A percentile compares a stretch with the other conserved stretches of the same genome.
phyloP scores from a whole-genome alignment of 2,797 vertebrate species.

The Allobates femoralis region DNA sequence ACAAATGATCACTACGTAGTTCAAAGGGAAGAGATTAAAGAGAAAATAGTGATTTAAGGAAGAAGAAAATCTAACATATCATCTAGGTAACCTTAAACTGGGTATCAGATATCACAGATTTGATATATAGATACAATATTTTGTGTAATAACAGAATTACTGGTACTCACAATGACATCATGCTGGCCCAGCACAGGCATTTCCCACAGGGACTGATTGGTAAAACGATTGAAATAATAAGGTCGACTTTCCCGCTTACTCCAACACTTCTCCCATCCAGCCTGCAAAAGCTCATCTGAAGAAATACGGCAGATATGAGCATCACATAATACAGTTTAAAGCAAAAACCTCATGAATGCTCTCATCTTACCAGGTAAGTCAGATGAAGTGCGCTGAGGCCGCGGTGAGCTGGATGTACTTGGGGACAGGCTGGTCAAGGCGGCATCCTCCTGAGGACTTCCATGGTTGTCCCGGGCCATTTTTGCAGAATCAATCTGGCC shows the following conservation, averaged over 20 bases:
- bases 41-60: too few species aligned
- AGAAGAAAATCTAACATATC: background rate
- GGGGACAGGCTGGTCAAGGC: slow-evolving; percentile 86
- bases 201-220: slow-evolving; percentile 98
- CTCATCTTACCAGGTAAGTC: slow-evolving; percentile 90
- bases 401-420: slow-evolving; percentile 87
- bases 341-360: background rate
- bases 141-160: background rate
- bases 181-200: slow-evolving; percentile 96
- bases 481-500: slow-evolving; percentile 64
- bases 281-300: slow-evolving; percentile 94
- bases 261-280: slow-evolving; percentile 98
- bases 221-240: slow-evolving; percentile 97
- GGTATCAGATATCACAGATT: background rate
- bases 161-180: slow-evolving; percentile 91
- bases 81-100: background rate
- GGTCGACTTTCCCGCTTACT: slow-evolving; percentile 95
- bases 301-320: slow-evolving; percentile 34
- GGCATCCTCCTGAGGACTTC: slow-evolving; percentile 84
- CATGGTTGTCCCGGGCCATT: slow-evolving; percentile 96
- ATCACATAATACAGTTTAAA: background rate
- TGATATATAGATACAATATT: background rate
- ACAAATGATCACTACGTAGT: too few species aligned
- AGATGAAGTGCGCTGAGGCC: slow-evolving; percentile 84
- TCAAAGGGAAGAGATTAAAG: too few species aligned